A percentile compares a stretch with the other conserved stretches of the same genome.
Conservation (phyloP, 1,140 invertebrate genomes). For the Eumeta japonica region DNA sequence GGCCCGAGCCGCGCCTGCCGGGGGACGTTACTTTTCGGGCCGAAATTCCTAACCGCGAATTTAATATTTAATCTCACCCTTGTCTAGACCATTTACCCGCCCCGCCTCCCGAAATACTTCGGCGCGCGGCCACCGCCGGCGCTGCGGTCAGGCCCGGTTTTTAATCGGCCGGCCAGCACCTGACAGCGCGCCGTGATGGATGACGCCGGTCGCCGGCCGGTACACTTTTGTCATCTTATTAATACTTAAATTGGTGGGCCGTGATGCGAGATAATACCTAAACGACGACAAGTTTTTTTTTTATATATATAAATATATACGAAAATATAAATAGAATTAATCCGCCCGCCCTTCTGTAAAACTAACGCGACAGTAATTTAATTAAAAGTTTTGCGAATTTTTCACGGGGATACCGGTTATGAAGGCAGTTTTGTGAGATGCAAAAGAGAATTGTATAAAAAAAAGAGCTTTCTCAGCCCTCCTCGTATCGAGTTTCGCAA, state of each 20-base stretch:
- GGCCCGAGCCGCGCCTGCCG: conserved; percentile 21
- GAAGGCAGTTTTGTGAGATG: too few species aligned
- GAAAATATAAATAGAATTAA: too few species aligned
- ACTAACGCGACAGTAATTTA: too few species aligned
- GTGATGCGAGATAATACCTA: conserved; percentile 38
- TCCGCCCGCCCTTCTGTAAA: too few species aligned
- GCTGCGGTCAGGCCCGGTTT: conserved; percentile 45
- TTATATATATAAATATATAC: too few species aligned
- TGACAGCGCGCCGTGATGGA: conserved; percentile 49
- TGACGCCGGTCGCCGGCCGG: conserved; percentile 35
- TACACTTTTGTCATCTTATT: conserved; percentile 56
- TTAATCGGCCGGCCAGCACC: conserved; percentile 49
- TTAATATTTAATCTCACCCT: conserved; percentile 56
- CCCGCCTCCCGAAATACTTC: conserved; percentile 39
- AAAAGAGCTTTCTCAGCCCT: too few species aligned
- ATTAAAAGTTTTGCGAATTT: too few species aligned
- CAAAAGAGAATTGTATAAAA: too few species aligned
- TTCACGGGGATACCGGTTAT: too few species aligned
- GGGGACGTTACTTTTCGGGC: conserved; percentile 37
- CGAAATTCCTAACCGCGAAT: conserved; percentile 50
- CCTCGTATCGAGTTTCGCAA: too few species aligned
- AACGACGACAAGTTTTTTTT: conserved; percentile 6
- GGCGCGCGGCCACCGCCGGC: conserved; percentile 30
- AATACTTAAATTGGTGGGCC: conserved; percentile 53
- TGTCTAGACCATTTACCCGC: conserved; percentile 52